These are phyloP conservation scores for Dasysyrphus albostriatus DNA, from an alignment of 2,888 invertebrate genomes.

Conservation along the genomic window DNA sequence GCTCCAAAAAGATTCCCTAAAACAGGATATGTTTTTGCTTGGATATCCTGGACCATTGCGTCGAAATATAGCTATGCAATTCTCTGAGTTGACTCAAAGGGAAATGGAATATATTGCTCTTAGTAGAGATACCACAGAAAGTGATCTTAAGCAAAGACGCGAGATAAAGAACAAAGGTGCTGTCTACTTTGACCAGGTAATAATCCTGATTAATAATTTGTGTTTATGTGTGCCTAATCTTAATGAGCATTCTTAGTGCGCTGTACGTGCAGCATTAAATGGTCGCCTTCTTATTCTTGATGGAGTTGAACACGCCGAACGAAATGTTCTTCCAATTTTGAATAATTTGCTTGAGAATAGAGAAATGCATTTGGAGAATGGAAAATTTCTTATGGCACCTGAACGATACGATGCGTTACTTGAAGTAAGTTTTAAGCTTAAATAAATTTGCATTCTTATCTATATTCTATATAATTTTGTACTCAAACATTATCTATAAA, in stretches of 20 bases:
- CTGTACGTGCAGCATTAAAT: slow-evolving; percentile 94
- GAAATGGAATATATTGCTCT: slow-evolving; percentile 97
- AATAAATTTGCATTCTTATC: too few species aligned
- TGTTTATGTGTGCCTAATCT: background rate
- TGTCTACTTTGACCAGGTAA: slow-evolving; percentile 95
- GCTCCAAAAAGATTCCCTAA: slow-evolving; percentile 96
- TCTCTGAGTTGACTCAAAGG: slow-evolving; percentile 93
- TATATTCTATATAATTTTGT: too few species aligned
- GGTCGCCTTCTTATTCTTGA: slow-evolving; percentile 96
- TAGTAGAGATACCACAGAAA: slow-evolving; percentile 98
- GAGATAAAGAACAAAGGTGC: slow-evolving; percentile 96
- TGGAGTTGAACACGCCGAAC: slow-evolving; percentile 98
- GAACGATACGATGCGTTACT: slow-evolving; percentile 94
- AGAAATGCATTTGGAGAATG: slow-evolving; percentile 99
- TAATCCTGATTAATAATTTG: background rate
- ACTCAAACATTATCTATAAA: background rate
- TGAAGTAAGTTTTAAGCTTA: slow-evolving; percentile 85
- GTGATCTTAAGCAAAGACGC: slow-evolving; percentile 97
- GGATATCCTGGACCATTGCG: slow-evolving; percentile 94
- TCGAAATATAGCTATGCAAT: slow-evolving; percentile 93
- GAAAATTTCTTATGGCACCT: slow-evolving; percentile 95
- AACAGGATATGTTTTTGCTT: slow-evolving; percentile 97
- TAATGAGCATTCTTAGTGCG: slow-evolving; percentile 87
- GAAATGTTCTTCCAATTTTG: slow-evolving; percentile 97
- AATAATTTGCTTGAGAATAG: slow-evolving; percentile 98